These are phyloP conservation scores for Brachymystax lenok DNA, from an alignment of 2,797 vertebrate genomes.

Conservation along the genomic window DNA sequence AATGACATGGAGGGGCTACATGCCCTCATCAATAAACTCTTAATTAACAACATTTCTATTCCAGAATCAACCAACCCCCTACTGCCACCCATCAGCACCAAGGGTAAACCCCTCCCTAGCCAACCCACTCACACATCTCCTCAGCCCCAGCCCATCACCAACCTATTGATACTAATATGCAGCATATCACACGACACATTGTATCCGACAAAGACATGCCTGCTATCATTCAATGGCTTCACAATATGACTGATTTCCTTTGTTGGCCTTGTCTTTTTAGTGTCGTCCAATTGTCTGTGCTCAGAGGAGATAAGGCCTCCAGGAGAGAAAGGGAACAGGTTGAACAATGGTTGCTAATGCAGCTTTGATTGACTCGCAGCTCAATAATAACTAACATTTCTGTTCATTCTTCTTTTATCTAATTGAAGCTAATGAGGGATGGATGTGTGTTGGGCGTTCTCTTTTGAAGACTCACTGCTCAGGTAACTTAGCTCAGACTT, in stretches of 20 bases:
- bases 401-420: constrained; percentile 37
- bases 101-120: neutral
- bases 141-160: constrained; percentile 40
- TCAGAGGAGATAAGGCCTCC: constrained; percentile 60
- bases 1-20: constrained; percentile 20
- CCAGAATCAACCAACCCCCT: constrained; percentile 60
- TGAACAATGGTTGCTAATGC: constrained; percentile 43
- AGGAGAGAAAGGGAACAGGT: constrained; percentile 37
- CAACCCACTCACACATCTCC: neutral
- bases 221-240: constrained; percentile 57
- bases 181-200: constrained; percentile 55
- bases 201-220: constrained; percentile 54
- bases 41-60: constrained; percentile 63
- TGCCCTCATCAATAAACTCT: constrained; percentile 56
- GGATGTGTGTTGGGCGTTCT: constrained; percentile 15
- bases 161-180: constrained; percentile 66
- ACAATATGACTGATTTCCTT: constrained; percentile 67
- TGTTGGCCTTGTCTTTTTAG: constrained; percentile 48
- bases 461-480: constrained; percentile 26
- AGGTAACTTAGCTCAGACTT: constrained; percentile 30
- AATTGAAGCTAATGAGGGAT: constrained; percentile 43
- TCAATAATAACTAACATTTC: constrained; percentile 31
- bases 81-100: neutral
- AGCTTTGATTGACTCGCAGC: constrained; percentile 46
- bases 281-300: constrained; percentile 56